Percentiles rank a stretch among this genome's conserved stretches.
phyloP scores from a whole-genome alignment of 2,888 invertebrate genomes.

The Aplocera efformata region DNA sequence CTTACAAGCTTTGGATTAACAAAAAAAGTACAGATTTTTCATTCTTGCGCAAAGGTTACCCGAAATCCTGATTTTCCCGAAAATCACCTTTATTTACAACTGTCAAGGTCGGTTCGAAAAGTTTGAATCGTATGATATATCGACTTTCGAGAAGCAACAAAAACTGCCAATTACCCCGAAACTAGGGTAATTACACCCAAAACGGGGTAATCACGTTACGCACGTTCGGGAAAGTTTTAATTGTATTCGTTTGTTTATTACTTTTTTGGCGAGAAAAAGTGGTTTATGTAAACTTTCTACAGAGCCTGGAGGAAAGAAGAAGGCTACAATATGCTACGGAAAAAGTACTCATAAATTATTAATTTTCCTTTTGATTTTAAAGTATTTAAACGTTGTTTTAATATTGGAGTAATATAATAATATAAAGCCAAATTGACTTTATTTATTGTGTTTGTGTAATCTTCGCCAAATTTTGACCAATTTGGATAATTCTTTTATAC shows the following conservation, averaged over 20 bases:
- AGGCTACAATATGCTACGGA: not conserved
- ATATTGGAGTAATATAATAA: no score
- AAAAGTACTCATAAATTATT: no score
- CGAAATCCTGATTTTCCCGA: not conserved
- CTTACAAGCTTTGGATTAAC: no score
- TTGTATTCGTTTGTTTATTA: constrained; percentile 20
- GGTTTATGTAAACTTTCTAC: constrained; percentile 4
- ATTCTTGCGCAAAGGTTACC: no score
- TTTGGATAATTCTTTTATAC: no score
- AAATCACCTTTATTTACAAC: not conserved
- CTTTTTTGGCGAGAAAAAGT: constrained; percentile 7
- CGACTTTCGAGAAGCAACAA: constrained; percentile 11
- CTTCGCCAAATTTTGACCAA: no score
- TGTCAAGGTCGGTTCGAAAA: constrained; percentile 11
- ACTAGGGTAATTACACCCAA: constrained; percentile 29
- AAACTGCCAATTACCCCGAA: constrained; percentile 22
- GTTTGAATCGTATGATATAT: constrained; percentile 22
- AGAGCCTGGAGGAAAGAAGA: not conserved
- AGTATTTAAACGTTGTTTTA: not conserved
- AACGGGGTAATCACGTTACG: constrained; percentile 28
- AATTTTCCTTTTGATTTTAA: constrained; percentile 1
- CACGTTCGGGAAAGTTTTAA: constrained; percentile 26
- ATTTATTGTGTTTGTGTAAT: no score
- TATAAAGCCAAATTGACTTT: no score
- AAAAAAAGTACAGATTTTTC: no score